Percentiles rank a stretch among this genome's conserved stretches.
Evolutionary conservation across 2,113 vertebrate genomes (phyloP).

Genomic region (Stictonetta naevosa): DNA sequence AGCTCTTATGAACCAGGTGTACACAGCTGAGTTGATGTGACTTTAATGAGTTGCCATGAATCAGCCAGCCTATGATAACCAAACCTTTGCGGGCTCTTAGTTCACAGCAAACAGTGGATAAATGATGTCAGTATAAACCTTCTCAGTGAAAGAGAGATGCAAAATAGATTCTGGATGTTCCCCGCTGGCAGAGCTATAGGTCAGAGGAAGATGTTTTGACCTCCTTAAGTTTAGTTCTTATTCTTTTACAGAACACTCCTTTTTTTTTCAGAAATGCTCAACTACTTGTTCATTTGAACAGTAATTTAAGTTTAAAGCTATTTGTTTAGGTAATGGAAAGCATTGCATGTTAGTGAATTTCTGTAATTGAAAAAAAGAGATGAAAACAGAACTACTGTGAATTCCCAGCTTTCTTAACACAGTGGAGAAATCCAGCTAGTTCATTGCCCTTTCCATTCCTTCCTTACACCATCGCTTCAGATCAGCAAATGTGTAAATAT

Average conservation of each 20-base stretch:
- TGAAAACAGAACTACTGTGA: not conserved
- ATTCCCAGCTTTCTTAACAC: not conserved
- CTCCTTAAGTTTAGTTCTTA: not conserved
- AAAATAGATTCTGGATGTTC: not conserved
- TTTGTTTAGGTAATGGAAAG: not conserved
- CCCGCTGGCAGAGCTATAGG: not conserved
- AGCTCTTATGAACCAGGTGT: not conserved
- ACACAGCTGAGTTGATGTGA: not conserved
- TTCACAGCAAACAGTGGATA: not conserved
- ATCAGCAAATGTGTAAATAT: not conserved
- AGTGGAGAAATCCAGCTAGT: not conserved
- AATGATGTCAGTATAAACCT: not conserved
- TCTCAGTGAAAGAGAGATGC: slow-evolving; percentile 1
- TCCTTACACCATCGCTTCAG: not conserved
- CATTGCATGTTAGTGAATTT: not conserved
- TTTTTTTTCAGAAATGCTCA: not conserved
- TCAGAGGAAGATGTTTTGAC: not conserved
- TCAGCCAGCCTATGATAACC: not conserved
- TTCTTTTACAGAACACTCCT: not conserved
- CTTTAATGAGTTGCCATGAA: not conserved
- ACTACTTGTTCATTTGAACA: not conserved
- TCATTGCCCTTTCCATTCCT: not conserved
- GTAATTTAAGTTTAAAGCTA: not conserved
- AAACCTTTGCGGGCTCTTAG: not conserved
- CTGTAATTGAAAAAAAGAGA: accelerated